Evolutionary conservation across 2,888 invertebrate species (phyloP).

Genomic region (Ennomos fuscantarius): DNA sequence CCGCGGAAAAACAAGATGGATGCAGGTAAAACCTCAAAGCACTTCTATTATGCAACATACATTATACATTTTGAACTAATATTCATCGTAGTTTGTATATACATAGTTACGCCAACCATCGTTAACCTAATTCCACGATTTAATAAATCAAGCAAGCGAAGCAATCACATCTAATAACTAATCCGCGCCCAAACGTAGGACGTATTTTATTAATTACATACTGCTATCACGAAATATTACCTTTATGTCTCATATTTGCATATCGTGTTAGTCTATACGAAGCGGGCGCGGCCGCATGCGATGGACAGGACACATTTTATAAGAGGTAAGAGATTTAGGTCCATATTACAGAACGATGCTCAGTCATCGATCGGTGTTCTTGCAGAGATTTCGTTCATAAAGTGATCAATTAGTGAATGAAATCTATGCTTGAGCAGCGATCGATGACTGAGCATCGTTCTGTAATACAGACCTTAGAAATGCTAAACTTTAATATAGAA

Average conservation of each 20-base stretch:
- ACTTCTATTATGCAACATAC: no score
- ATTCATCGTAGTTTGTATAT: not conserved
- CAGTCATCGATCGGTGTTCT: no score
- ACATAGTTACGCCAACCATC: not conserved
- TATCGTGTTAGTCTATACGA: slow-evolving; percentile 76
- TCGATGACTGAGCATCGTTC: no score
- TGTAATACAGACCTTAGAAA: no score
- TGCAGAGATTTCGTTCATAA: no score
- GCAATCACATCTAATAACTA: slow-evolving; percentile 66
- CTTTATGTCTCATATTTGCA: slow-evolving; percentile 83
- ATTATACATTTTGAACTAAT: not conserved
- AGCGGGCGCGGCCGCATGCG: slow-evolving; percentile 73
- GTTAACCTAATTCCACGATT: slow-evolving; percentile 20
- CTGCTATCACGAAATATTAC: slow-evolving; percentile 82
- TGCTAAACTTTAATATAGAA: no score
- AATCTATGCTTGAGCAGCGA: no score
- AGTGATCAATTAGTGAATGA: no score
- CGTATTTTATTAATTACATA: slow-evolving; percentile 83
- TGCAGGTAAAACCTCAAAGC: no score
- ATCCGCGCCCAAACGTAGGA: slow-evolving; percentile 65
- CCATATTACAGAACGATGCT: no score
- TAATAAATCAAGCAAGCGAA: slow-evolving; percentile 63
- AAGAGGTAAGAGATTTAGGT: slow-evolving; percentile 13
- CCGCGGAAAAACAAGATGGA: no score
- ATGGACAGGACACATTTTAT: slow-evolving; percentile 42